A percentile compares a stretch with the other conserved stretches of the same genome.
Evolutionary conservation across 1,140 invertebrate species (phyloP).

Genomic region (Pogonomyrmex californicus): DNA sequence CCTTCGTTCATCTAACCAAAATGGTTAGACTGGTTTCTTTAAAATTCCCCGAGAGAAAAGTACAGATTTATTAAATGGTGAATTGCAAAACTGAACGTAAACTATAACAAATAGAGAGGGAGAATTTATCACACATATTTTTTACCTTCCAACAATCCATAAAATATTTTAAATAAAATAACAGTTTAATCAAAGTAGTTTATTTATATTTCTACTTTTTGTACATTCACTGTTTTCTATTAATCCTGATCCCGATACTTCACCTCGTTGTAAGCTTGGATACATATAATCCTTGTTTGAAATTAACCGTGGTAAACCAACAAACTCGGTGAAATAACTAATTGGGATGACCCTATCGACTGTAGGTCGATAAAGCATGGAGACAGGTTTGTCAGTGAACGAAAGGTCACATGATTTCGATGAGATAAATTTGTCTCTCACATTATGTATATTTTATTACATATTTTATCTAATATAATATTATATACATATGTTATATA

Average conservation of each 20-base stretch:
- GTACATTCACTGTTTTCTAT: not conserved
- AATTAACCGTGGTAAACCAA: constrained; percentile 69
- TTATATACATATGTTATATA: constrained; percentile 16
- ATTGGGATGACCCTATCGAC: constrained; percentile 68
- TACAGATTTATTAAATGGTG: not conserved
- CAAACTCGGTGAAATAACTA: constrained; percentile 76
- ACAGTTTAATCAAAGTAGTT: not conserved
- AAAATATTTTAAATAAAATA: not conserved
- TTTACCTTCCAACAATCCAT: not conserved
- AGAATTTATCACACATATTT: not conserved
- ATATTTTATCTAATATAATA: constrained; percentile 20
- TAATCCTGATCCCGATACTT: constrained; percentile 16
- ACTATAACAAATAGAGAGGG: not conserved
- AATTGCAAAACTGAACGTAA: not conserved
- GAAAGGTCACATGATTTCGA: constrained; percentile 31
- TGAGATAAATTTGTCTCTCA: not conserved
- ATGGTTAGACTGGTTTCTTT: not conserved
- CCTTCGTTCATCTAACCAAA: constrained; percentile 25
- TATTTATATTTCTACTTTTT: not conserved
- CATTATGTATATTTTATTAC: constrained; percentile 27
- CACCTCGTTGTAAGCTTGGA: not conserved
- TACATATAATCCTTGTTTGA: constrained; percentile 29
- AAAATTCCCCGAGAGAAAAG: not conserved
- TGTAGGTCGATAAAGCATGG: constrained; percentile 62
- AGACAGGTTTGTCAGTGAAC: not conserved